Conservation (phyloP, 2,113 vertebrate species). For the Labeo rohita region DNA sequence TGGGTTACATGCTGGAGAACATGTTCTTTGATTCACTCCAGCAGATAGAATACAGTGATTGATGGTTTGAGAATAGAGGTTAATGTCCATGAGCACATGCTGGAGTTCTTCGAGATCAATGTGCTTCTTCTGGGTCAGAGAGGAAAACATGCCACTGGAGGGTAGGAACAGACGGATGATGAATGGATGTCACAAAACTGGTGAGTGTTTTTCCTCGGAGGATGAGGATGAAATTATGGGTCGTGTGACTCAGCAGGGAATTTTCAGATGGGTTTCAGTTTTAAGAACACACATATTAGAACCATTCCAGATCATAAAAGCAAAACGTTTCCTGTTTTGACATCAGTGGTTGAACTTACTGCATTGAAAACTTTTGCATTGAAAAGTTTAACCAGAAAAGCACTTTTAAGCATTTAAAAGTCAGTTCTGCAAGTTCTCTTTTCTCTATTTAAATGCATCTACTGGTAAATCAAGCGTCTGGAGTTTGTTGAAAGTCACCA, state of each 20-base stretch:
- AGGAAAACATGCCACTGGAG: conserved; percentile 22
- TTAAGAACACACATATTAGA: neutral
- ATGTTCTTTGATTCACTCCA: neutral
- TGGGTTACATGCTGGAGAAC: conserved; percentile 6
- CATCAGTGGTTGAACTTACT: neutral
- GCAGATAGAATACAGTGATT: conserved; percentile 33
- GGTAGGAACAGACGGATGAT: conserved; percentile 17
- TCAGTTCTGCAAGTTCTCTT: neutral
- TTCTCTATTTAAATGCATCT: neutral
- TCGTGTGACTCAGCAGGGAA: conserved; percentile 10
- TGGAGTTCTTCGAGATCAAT: conserved; percentile 9
- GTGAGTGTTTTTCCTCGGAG: neutral
- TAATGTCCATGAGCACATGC: conserved; percentile 45
- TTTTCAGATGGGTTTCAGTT: neutral
- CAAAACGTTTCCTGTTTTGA: neutral
- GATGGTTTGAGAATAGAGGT: conserved; percentile 39
- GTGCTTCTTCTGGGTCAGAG: conserved; percentile 19
- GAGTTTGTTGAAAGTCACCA: conserved; percentile 15
- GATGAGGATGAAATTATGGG: neutral
- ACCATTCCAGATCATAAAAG: neutral
- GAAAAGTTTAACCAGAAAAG: neutral
- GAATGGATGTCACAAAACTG: conserved; percentile 40
- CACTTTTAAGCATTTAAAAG: conserved; percentile 2
- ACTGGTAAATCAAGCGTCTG: neutral
- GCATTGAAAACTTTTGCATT: conserved; percentile 1